These are phyloP conservation scores for Apostichopus parvimensis DNA, from an alignment of 35 echinoderm and acorn worm genomes.

Conservation along the genomic window DNA sequence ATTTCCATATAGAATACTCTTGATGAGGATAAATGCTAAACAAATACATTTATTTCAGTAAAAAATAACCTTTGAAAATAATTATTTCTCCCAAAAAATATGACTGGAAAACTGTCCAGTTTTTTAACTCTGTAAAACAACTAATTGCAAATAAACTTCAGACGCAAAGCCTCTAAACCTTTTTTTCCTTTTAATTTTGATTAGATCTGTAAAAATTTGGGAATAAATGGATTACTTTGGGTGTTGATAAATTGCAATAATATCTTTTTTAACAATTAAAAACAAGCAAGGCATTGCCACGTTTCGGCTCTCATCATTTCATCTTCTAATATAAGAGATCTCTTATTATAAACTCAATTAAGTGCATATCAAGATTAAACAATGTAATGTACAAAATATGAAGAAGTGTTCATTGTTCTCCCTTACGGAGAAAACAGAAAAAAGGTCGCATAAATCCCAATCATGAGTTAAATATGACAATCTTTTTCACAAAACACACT, in stretches of 20 bases:
- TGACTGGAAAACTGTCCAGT: not conserved
- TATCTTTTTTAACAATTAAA: not conserved
- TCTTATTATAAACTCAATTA: not conserved
- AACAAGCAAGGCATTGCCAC: not conserved
- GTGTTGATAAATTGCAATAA: no score
- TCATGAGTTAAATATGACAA: no score
- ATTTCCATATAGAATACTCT: not conserved
- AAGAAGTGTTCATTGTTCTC: no score
- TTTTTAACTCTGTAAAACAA: not conserved
- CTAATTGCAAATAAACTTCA: slow-evolving; percentile 5
- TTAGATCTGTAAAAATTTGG: not conserved
- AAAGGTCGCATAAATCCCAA: no score
- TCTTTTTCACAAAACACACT: no score
- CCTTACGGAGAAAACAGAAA: no score
- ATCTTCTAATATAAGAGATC: not conserved
- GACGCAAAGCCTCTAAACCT: slow-evolving; percentile 39
- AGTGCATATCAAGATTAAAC: not conserved
- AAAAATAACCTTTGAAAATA: slow-evolving; percentile 8
- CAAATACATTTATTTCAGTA: not conserved
- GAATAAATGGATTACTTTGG: no score
- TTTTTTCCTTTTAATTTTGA: not conserved
- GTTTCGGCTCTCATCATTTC: not conserved
- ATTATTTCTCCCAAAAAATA: slow-evolving; percentile 4
- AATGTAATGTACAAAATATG: no score
- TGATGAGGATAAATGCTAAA: not conserved